These are phyloP conservation scores for Cosmopolites sordidus DNA, from an alignment of 2,888 invertebrate genomes.

Conservation along the genomic window DNA sequence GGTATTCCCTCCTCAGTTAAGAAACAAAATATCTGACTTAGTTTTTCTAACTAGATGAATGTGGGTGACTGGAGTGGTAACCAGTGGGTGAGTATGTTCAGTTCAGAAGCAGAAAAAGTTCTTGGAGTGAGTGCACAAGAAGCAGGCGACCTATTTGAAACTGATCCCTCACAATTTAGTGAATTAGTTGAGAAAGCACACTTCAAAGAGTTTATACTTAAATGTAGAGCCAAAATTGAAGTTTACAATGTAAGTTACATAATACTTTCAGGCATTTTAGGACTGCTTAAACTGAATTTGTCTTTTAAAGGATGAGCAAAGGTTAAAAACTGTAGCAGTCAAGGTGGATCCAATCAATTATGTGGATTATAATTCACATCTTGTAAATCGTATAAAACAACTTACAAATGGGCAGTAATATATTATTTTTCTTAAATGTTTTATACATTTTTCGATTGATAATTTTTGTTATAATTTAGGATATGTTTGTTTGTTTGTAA, in stretches of 20 bases:
- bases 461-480: too few species aligned
- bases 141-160: constrained; percentile 70
- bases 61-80: constrained; percentile 84
- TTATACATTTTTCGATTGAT: too few species aligned
- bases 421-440: too few species aligned
- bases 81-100: constrained; percentile 90
- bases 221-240: constrained; percentile 84
- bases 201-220: constrained; percentile 78
- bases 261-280: not conserved
- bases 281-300: not conserved
- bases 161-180: constrained; percentile 62
- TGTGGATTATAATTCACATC: constrained; percentile 61
- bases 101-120: constrained; percentile 74
- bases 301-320: constrained; percentile 71
- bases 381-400: constrained; percentile 33
- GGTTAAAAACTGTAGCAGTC: constrained; percentile 72
- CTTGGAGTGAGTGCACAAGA: constrained; percentile 68
- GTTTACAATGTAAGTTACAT: constrained; percentile 71
- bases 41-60: constrained; percentile 60
- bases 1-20: too few species aligned
- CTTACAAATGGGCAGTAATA: not conserved
- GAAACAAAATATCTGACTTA: too few species aligned
- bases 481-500: not conserved
- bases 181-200: constrained; percentile 68
- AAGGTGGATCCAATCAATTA: constrained; percentile 69